Evolutionary conservation across 2,113 vertebrate genomes (phyloP).

Genomic region (Globicephala melas): DNA sequence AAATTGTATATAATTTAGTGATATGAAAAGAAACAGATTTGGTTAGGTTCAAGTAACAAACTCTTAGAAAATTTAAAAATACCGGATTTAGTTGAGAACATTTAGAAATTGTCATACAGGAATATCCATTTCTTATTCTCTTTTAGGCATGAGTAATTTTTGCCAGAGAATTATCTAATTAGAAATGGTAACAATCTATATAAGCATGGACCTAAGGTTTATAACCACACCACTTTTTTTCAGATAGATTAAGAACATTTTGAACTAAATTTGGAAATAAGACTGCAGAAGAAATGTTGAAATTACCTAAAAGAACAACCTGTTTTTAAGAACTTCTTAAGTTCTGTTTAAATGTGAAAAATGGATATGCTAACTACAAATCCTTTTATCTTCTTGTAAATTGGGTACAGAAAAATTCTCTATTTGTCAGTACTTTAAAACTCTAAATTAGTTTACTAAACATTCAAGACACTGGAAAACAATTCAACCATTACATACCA

Average conservation of each 20-base stretch:
- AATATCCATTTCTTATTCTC: not conserved
- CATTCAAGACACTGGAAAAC: not conserved
- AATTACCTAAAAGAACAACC: conserved; percentile 42
- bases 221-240: not conserved
- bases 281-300: not conserved
- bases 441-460: conserved; percentile 23
- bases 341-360: not conserved
- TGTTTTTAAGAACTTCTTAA: conserved; percentile 23
- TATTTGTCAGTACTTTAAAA: not conserved
- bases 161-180: not conserved
- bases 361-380: not conserved
- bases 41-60: not conserved
- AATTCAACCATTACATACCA: not conserved
- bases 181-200: not conserved
- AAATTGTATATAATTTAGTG: not conserved
- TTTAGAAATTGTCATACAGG: not conserved
- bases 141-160: conserved; percentile 2
- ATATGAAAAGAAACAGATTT: not conserved
- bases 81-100: not conserved
- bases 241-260: not conserved
- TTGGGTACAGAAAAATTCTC: not conserved
- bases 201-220: not conserved
- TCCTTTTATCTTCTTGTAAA: not conserved
- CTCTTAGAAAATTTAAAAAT: not conserved
- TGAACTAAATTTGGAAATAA: conserved; percentile 30